These are phyloP conservation scores for Diplazon laetatorius DNA, from an alignment of 2,888 invertebrate genomes.

Conservation along the genomic window DNA sequence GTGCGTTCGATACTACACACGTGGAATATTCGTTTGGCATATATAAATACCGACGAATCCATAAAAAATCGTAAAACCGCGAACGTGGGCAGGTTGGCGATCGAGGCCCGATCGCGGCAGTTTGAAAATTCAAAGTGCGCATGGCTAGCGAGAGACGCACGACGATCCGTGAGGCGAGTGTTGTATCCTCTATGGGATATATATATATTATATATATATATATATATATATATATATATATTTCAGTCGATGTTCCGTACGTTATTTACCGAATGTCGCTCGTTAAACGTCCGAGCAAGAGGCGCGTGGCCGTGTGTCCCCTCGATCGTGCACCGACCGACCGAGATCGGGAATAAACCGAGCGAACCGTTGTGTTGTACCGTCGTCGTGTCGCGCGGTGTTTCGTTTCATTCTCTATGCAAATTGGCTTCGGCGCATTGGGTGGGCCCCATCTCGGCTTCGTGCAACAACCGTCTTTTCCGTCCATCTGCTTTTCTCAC, in stretches of 20 bases:
- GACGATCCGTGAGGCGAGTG: conserved; percentile 36
- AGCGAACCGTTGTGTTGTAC: conserved; percentile 15
- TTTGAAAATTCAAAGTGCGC: conserved; percentile 54
- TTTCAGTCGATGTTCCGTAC: conserved; percentile 55
- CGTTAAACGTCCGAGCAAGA: conserved; percentile 61
- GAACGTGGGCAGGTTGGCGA: conserved; percentile 30
- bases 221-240: too few species aligned
- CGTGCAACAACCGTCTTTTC: conserved; percentile 43
- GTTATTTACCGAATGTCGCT: conserved; percentile 64
- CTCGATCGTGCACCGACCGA: conserved; percentile 49
- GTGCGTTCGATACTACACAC: background rate
- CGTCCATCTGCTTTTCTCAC: conserved; percentile 47
- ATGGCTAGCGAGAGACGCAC: conserved; percentile 31
- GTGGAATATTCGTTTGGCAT: conserved; percentile 1
- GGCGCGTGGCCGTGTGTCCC: conserved; percentile 52
- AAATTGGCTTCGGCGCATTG: conserved; percentile 70
- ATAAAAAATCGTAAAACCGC: conserved; percentile 55
- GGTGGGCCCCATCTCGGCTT: conserved; percentile 58
- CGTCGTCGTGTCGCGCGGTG: conserved; percentile 53
- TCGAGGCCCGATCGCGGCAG: conserved; percentile 44
- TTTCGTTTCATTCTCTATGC: conserved; percentile 75
- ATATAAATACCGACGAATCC: conserved; percentile 45
- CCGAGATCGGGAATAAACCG: conserved; percentile 58
- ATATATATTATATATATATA: too few species aligned
- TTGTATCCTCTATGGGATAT: conserved; percentile 39